phyloP scores from a whole-genome alignment of 2,888 invertebrate genomes.

The Aelia acuminata region DNA sequence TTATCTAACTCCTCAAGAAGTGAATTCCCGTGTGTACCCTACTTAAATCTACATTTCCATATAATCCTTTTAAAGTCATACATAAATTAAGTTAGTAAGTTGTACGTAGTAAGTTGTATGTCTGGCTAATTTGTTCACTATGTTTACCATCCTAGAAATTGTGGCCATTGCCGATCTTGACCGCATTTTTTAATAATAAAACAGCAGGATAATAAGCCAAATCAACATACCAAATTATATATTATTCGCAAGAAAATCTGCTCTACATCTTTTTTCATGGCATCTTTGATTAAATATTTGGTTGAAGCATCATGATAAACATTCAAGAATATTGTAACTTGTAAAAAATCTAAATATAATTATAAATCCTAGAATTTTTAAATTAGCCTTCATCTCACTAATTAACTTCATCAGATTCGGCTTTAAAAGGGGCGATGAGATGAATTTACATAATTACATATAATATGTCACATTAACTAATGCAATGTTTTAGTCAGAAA shows the following conservation, averaged over 20 bases:
- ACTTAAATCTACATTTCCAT: too few species aligned
- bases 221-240: background rate
- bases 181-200: too few species aligned
- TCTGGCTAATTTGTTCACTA: too few species aligned
- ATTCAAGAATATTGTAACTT: background rate
- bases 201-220: too few species aligned
- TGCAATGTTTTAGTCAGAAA: background rate
- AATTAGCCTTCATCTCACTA: background rate
- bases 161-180: too few species aligned
- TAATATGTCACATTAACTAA: background rate
- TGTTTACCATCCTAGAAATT: too few species aligned
- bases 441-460: background rate
- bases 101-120: too few species aligned
- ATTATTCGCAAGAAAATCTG: background rate
- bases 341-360: background rate
- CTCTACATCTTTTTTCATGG: background rate
- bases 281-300: background rate
- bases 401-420: background rate
- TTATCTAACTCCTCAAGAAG: too few species aligned
- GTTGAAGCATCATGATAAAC: background rate
- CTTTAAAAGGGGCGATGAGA: background rate
- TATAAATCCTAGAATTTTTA: constrained; percentile 7
- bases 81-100: too few species aligned
- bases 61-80: too few species aligned
- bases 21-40: too few species aligned